Evolutionary conservation across 1,140 invertebrate species (phyloP), one percentile per base, ranked within the genome.

Genomic region (Halictus rubicundus): DNA sequence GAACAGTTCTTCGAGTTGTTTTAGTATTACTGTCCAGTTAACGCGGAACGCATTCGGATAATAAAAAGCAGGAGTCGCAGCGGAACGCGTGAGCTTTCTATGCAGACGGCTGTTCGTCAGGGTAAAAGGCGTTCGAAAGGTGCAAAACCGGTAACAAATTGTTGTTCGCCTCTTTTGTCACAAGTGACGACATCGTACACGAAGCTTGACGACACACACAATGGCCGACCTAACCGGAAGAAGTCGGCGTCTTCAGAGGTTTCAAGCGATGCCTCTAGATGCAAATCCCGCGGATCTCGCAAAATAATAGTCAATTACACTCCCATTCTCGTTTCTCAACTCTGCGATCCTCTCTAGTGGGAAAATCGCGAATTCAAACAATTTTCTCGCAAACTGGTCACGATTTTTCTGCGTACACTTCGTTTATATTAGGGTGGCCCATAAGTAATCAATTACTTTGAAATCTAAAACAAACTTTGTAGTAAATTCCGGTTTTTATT

Each of bases 71-170:
- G 54, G 32, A 37, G 42, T 57, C 39, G 12, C 57, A 42, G 64
- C 39, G 70, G n/a, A 59, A 39, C 54, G 68, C 10, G 37, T 64
- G 64, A 64, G 78, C 68, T 23, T 68, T 63, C 49, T 1, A 46
- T 8, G 19, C 52, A 63, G 9, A n/a, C 32, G 7, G 16, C 10
- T 46, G 19, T 39, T 46, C 49, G 21, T 37, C 19, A 27, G 37
- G 19, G 63, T 23, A 68, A 65, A 52, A 42, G 27, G 46, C 66
- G 57, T 66, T 78, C 25, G 66, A 60, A 68, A 81, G 61, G 66
- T 61, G 68, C 39, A 60, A 66, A 78, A 78, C 66, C 75, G 61
- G 80, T 78, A 65, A 78, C 61, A 78, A 78, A 78, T 81, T 54
- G 60, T 46, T 52, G 60, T 39, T 52, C 39, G 66, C 39, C 75